These are phyloP conservation scores for Tetramorium bicarinatum DNA, from an alignment of 2,888 invertebrate genomes.

Conservation along the genomic window DNA sequence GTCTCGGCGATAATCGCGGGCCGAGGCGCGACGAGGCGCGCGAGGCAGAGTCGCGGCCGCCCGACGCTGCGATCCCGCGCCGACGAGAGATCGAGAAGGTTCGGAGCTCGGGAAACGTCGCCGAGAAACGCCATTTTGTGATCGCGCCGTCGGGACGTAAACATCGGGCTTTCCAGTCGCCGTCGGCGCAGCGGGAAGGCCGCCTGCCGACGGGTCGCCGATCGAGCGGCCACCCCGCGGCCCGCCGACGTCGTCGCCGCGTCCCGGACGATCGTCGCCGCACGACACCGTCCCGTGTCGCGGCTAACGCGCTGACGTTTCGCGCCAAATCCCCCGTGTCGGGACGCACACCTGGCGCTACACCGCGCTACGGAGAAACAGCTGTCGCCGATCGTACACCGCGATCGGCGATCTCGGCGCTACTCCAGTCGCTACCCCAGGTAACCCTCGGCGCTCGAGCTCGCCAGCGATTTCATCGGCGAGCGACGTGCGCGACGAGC, in stretches of 20 bases:
- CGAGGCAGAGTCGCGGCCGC: not conserved
- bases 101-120: not conserved
- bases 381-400: constrained; percentile 73
- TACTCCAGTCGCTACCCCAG: not conserved
- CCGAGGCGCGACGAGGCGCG: not conserved
- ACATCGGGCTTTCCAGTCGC: constrained; percentile 81
- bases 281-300: not conserved
- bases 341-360: constrained; percentile 79
- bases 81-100: constrained; percentile 9
- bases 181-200: constrained; percentile 59
- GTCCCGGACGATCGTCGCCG: constrained; percentile 35
- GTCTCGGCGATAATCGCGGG: not conserved
- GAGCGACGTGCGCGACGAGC: too few relatives aligned
- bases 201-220: not conserved
- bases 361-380: constrained; percentile 74
- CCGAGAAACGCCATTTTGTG: constrained; percentile 81
- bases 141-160: constrained; percentile 77
- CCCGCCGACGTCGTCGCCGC: not conserved
- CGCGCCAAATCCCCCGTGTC: constrained; percentile 78
- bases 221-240: not conserved
- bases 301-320: constrained; percentile 64
- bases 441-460: not conserved
- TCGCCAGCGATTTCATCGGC: not conserved
- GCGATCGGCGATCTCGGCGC: not conserved
- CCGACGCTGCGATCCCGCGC: not conserved